phyloP scores from a whole-genome alignment of 2,113 vertebrate genomes.

The Phalacrocorax aristotelis region DNA sequence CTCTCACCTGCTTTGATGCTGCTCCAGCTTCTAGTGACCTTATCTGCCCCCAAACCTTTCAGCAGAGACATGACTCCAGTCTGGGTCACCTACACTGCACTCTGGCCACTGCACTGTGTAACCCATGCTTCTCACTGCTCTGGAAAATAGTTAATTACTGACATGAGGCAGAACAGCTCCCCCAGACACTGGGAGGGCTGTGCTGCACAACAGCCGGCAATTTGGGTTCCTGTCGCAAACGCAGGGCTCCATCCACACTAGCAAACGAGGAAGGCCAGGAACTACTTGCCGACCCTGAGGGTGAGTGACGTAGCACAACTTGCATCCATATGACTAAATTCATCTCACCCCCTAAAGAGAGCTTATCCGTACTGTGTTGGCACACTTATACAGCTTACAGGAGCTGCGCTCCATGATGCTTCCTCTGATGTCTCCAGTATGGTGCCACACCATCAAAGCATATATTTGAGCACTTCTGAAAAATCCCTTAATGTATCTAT shows the following conservation, averaged over 20 bases:
- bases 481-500: not conserved
- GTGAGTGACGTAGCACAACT: not conserved
- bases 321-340: not conserved
- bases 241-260: not conserved
- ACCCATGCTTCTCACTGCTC: not conserved
- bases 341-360: not conserved
- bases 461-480: not conserved
- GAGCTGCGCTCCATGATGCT: not conserved
- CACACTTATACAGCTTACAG: not conserved
- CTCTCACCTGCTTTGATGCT: not conserved
- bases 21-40: not conserved
- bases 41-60: not conserved
- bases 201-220: not conserved
- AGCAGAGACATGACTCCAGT: not conserved
- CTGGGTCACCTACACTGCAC: not conserved
- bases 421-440: not conserved
- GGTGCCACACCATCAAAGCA: not conserved
- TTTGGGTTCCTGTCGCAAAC: not conserved
- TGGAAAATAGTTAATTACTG: not conserved
- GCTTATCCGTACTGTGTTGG: not conserved
- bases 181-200: not conserved
- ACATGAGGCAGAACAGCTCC: not conserved
- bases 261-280: not conserved
- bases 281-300: not conserved
- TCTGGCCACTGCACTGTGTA: not conserved